Evolutionary conservation across 2,888 invertebrate genomes (phyloP).

Genomic region (Cosmorhoe ocellata): DNA sequence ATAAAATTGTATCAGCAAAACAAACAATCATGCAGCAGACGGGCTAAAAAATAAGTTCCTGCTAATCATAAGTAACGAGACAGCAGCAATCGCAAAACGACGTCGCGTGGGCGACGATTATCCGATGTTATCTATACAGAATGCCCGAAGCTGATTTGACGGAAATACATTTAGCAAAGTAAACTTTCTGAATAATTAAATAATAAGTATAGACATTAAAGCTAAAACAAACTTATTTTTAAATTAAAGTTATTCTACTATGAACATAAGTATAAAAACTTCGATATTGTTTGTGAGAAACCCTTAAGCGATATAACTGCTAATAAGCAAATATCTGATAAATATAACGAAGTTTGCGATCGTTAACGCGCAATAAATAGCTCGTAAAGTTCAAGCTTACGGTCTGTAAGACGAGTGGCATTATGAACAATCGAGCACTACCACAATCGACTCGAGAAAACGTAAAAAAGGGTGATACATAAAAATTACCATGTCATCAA

Average conservation of each 20-base stretch:
- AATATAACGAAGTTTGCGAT: constrained; percentile 44
- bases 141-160: constrained; percentile 48
- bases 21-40: constrained; percentile 19
- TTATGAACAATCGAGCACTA: constrained; percentile 39
- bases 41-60: constrained; percentile 40
- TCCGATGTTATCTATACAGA: constrained; percentile 57
- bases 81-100: constrained; percentile 54
- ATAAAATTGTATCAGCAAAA: constrained; percentile 8
- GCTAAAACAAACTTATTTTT: no score
- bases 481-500: constrained; percentile 41
- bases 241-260: no score
- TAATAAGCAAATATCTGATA: constrained; percentile 40
- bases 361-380: constrained; percentile 50
- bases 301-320: constrained; percentile 48
- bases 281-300: constrained; percentile 38
- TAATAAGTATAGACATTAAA: background rate
- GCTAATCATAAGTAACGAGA: constrained; percentile 63
- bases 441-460: constrained; percentile 27
- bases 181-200: background rate
- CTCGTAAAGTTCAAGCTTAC: constrained; percentile 51
- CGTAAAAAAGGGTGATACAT: constrained; percentile 23
- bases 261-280: background rate
- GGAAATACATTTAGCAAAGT: constrained; percentile 2
- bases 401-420: constrained; percentile 42
- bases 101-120: constrained; percentile 66